phyloP scores from a whole-genome alignment of 2,113 vertebrate species.

The Callopanchax toddi region DNA sequence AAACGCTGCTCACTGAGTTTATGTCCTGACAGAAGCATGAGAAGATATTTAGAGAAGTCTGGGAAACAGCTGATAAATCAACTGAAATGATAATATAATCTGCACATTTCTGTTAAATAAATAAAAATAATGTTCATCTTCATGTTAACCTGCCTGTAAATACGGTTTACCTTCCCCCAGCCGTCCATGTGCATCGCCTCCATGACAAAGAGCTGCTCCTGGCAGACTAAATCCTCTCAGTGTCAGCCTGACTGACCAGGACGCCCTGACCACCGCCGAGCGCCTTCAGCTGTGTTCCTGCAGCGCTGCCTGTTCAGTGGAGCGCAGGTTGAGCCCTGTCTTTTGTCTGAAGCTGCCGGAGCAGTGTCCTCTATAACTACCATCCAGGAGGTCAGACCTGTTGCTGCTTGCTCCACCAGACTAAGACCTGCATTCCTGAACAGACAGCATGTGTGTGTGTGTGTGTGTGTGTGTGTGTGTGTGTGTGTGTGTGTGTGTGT shows the following conservation, averaged over 20 bases:
- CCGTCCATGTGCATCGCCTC: slow-evolving; percentile 60
- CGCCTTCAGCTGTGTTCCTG: background rate
- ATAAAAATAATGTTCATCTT: background rate
- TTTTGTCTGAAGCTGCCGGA: slow-evolving; percentile 17
- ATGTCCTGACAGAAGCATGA: no score
- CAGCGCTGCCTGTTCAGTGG: background rate
- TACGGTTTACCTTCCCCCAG: slow-evolving; percentile 67
- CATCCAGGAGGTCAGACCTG: slow-evolving; percentile 68
- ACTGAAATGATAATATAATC: no score
- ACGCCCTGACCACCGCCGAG: slow-evolving; percentile 3
- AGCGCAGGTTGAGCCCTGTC: background rate
- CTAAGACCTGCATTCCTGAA: slow-evolving; percentile 74
- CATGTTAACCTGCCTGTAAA: background rate
- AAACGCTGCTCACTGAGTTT: no score
- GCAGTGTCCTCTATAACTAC: slow-evolving; percentile 34
- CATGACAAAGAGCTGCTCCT: slow-evolving; percentile 51
- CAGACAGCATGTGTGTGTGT: slow-evolving; percentile 36
- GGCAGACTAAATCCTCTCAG: slow-evolving; percentile 31
- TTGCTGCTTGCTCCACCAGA: slow-evolving; percentile 73
- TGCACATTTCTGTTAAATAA: no score
- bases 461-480: slow-evolving; percentile 19
- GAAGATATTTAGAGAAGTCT: no score
- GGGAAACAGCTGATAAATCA: no score
- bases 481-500: background rate
- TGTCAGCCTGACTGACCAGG: slow-evolving; percentile 10